A percentile compares a stretch with the other conserved stretches of the same genome.
phyloP scores from a whole-genome alignment of 2,113 vertebrate genomes.

The Oncorhynchus clarkii region DNA sequence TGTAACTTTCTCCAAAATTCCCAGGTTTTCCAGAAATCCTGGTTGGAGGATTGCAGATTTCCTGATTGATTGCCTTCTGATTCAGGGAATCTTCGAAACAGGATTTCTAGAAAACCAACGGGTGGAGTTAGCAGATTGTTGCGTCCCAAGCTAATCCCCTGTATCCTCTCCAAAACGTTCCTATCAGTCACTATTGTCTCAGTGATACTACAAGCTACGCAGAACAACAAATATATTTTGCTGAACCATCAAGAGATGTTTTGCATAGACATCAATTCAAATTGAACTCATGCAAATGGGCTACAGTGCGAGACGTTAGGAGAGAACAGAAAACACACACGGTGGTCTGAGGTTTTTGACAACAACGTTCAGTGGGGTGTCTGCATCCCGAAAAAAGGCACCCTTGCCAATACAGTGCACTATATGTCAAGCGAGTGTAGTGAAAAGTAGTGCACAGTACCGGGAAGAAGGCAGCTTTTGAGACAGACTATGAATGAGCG shows the following conservation, averaged over 20 bases:
- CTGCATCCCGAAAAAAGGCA: background rate
- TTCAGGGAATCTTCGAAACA: too few species aligned
- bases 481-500: conserved; percentile 19
- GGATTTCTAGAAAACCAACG: too few species aligned
- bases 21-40: too few species aligned
- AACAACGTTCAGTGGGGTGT: background rate
- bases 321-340: background rate
- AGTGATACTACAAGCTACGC: background rate
- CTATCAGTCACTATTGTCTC: background rate
- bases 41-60: too few species aligned
- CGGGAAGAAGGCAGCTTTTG: background rate
- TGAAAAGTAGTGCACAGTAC: background rate
- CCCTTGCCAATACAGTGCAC: background rate
- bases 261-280: conserved; percentile 75
- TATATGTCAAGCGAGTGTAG: background rate
- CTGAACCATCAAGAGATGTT: conserved; percentile 43
- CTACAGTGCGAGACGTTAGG: conserved; percentile 20
- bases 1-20: too few species aligned
- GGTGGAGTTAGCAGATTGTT: too few species aligned
- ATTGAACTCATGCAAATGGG: conserved; percentile 72
- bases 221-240: background rate
- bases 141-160: too few species aligned
- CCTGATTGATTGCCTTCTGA: too few species aligned
- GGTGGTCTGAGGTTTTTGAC: background rate
- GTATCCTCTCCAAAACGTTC: too few species aligned